Base-by-base conservation (phyloP, 2,797 vertebrate genomes). In the Chromobotia macracanthus region DNA sequence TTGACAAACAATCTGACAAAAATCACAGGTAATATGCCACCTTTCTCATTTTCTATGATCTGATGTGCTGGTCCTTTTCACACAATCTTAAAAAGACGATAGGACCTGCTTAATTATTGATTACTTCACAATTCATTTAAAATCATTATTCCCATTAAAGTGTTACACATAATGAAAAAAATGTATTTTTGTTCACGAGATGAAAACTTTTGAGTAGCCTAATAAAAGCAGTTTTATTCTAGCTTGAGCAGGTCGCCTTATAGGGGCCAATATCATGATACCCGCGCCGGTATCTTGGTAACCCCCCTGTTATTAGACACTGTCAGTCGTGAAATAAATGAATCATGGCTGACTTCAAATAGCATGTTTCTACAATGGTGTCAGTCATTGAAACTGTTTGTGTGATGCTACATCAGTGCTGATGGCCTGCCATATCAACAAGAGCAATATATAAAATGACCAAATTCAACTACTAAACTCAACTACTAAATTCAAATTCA, bases 1-100 rank as follows among this genome's bases (percentile, higher is more conserved):
- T 60, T 61, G 25, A 10, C 58, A 31, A 61, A 61, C 58, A 31
- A 16, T 15, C 10, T 28, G 12, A n/a, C n/a, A n/a, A 31, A 23
- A 25, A 58, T 23, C 28, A 18, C 2, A 58, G 55, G 25, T 58
- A 23, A 23, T 7, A 58, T 58, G 11, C 21, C 55, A 58, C 21
- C 25, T 58, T 48, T 48, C 12, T n/a, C n/a, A n/a, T n/a, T n/a
- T n/a, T n/a, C 41, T 44, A 56, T 80, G 67, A 84, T 77, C 71
- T 75, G 9, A 72, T 77, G 70, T 53, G 51, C 51, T 1, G 18
- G 51, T 53, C 18, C 7, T 53, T 18, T 51, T 41, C 38, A 41
- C n/a, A 55, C n/a, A 55, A 41, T 41, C 5, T 41, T 11, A 18
- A 18, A 53, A 53, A n/a, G 50, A n/a, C n/a, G 16, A 7, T 1